phyloP scores from a whole-genome alignment of 2,888 invertebrate species.

The Microplitis manilae region DNA sequence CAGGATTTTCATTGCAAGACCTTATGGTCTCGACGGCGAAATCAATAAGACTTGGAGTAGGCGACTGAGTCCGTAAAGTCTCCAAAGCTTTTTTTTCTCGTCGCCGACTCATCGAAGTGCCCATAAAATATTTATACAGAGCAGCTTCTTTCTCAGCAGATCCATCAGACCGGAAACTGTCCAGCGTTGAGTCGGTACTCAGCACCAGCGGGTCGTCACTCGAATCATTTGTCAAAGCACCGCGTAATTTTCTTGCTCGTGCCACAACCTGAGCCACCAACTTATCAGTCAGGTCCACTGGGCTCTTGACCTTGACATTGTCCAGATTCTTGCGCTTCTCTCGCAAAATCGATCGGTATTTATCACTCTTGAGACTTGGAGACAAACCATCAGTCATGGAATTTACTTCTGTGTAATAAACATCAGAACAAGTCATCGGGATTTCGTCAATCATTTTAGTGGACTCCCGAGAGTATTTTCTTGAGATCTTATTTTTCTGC shows the following conservation, averaged over 20 bases:
- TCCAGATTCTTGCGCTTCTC: slow-evolving; percentile 49
- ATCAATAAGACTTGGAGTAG: slow-evolving; percentile 63
- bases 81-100: slow-evolving; percentile 71
- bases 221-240: slow-evolving; percentile 59
- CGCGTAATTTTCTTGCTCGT: slow-evolving; percentile 62
- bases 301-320: slow-evolving; percentile 49
- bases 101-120: slow-evolving; percentile 68
- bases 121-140: slow-evolving; percentile 61
- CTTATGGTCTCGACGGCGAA: slow-evolving; percentile 54
- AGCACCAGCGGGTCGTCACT: slow-evolving; percentile 55
- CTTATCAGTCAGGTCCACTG: slow-evolving; percentile 58
- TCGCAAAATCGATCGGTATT: slow-evolving; percentile 59
- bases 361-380: slow-evolving; percentile 45
- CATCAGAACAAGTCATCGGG: slow-evolving; percentile 38
- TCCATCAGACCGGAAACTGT: slow-evolving; percentile 46
- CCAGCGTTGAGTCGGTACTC: slow-evolving; percentile 53
- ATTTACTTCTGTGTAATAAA: slow-evolving; percentile 34
- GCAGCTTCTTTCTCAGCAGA: slow-evolving; percentile 53
- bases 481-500: slow-evolving; percentile 35
- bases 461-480: not conserved
- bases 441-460: slow-evolving; percentile 20
- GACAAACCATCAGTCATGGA: slow-evolving; percentile 39
- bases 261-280: slow-evolving; percentile 63
- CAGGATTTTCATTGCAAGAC: slow-evolving; percentile 42
- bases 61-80: slow-evolving; percentile 69